Conservation (phyloP, 2,888 invertebrate genomes). For the Elegia similella region DNA sequence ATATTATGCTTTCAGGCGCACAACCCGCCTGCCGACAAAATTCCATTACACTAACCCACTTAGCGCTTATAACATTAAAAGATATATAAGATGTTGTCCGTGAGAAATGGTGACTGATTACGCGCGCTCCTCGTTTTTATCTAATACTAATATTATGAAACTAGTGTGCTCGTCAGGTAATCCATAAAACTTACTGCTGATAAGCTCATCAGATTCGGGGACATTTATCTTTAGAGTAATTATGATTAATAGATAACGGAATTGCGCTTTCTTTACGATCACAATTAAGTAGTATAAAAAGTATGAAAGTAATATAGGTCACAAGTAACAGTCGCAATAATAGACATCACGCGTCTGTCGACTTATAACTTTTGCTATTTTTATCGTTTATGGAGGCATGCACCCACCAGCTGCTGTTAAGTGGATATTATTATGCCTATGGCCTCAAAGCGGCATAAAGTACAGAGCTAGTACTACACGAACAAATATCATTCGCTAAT, state of each 20-base stretch:
- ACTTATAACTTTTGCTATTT: too few relatives aligned
- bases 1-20: constrained; percentile 6
- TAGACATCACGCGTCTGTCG: too few relatives aligned
- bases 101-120: constrained; percentile 16
- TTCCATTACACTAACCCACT: constrained; percentile 16
- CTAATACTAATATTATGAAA: constrained; percentile 23
- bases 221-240: not conserved
- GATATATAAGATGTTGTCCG: constrained; percentile 16
- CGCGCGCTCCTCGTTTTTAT: constrained; percentile 15
- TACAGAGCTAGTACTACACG: too few relatives aligned
- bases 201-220: constrained; percentile 16
- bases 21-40: not conserved
- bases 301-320: not conserved
- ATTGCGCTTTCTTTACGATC: constrained; percentile 2
- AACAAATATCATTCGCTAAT: too few relatives aligned
- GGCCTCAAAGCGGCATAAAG: too few relatives aligned
- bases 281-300: not conserved
- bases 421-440: too few relatives aligned
- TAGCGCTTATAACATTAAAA: constrained; percentile 15
- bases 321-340: not conserved
- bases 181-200: constrained; percentile 20
- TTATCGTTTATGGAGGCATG: too few relatives aligned
- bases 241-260: constrained; percentile 1
- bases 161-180: constrained; percentile 20
- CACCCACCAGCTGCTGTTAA: too few relatives aligned